phyloP scores from a whole-genome alignment of 1,140 invertebrate species.

The Drosophila lowei region DNA sequence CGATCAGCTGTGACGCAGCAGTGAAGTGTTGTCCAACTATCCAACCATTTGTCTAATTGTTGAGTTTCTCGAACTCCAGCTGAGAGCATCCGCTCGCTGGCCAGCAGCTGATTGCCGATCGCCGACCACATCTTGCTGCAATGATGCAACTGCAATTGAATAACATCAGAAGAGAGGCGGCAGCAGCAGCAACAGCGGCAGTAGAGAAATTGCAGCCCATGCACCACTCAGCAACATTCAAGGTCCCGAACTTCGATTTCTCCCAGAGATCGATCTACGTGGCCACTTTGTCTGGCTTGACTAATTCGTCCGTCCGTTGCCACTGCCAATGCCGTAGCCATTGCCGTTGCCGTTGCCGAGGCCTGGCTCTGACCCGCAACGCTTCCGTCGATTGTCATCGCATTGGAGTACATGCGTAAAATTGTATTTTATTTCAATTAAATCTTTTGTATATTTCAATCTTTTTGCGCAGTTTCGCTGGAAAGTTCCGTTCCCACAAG shows the following conservation, averaged over 20 bases:
- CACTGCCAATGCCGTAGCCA: neutral
- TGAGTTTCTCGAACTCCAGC: slow-evolving; percentile 74
- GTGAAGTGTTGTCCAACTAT: slow-evolving; percentile 46
- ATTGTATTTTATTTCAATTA: slow-evolving; percentile 66
- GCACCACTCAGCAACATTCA: slow-evolving; percentile 48
- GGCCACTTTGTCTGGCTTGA: slow-evolving; percentile 55
- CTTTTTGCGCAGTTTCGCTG: slow-evolving; percentile 37
- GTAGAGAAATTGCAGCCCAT: slow-evolving; percentile 59
- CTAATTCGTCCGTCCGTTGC: slow-evolving; percentile 47
- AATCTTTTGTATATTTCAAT: slow-evolving; percentile 45
- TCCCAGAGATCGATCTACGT: slow-evolving; percentile 57
- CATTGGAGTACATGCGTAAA: slow-evolving; percentile 55
- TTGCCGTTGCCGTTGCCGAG: neutral
- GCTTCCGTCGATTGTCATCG: slow-evolving; percentile 74
- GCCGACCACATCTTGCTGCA: slow-evolving; percentile 35
- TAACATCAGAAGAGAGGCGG: slow-evolving; percentile 37
- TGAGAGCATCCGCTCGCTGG: slow-evolving; percentile 28
- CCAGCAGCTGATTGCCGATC: slow-evolving; percentile 32
- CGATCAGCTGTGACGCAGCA: slow-evolving; percentile 66
- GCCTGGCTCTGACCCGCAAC: slow-evolving; percentile 63
- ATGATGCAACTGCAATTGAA: slow-evolving; percentile 76
- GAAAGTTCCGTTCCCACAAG: slow-evolving; percentile 66
- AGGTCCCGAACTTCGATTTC: slow-evolving; percentile 76
- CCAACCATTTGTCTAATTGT: slow-evolving; percentile 62
- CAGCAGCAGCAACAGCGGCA: slow-evolving; percentile 28